Evolutionary conservation across 1,140 invertebrate species (phyloP), one percentile per base, ranked within the genome.

Genomic region (Radopholus similis): DNA sequence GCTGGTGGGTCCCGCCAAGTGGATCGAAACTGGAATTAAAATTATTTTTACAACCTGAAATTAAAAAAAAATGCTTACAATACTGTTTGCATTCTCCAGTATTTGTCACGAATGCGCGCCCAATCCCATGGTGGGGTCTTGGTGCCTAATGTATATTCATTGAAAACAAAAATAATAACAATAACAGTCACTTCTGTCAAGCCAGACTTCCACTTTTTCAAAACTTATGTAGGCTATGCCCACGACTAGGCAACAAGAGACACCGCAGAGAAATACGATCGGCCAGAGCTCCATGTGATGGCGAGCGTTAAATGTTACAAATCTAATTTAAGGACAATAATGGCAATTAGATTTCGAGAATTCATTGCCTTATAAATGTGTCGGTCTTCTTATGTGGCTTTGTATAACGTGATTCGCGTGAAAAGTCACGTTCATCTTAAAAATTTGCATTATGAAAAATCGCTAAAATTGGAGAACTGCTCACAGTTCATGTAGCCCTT

Each of bases 181-280:
- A 6, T 26, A 28, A 64, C 32, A 44, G 40, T 18, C 55, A 68
- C 66, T 69, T 55, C 76, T 64, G 59, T 77, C 76, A 32, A 78
- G 42, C 76, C 76, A 77, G 53, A 77, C 62, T 59, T 77, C 76
- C 38, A 64, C 58, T 30, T 72, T 71, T n/a, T 68, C 65, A 44
- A 79, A 64, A 44, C 75, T 77, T 38, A 57, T 55, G 42, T 60
- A 75, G 1, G 57, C 63, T 23, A 66, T 64, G 37, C 66, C 68
- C 32, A 71, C 42, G 63, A 77, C 73, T 4, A 67, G 42, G 9
- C 18, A 2, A 18, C 15, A 23, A 11, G 44, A 68, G 38, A 35
- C 13, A n/a, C 13, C 3, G 23, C 64, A 18, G 6, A 68, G 62
- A 8, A 21, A 30, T 18, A 68, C 2, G 26, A 68, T 9, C 2